phyloP scores from a whole-genome alignment of 2,888 invertebrate species.

The Idaea dimidiata region DNA sequence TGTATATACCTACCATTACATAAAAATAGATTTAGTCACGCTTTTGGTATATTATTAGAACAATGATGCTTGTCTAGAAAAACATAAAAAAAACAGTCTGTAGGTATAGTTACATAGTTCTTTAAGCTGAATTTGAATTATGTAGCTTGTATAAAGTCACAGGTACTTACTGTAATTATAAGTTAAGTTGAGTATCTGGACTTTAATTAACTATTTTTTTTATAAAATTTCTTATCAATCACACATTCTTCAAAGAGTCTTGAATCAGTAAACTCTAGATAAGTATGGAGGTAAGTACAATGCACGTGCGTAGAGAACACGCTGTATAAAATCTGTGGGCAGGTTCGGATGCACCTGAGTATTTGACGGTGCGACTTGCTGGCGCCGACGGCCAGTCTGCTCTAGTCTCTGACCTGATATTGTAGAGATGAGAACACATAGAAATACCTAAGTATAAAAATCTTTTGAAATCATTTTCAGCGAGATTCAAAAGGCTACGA shows the following conservation, averaged over 20 bases:
- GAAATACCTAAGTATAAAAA: conserved; percentile 21
- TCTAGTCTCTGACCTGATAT: conserved; percentile 48
- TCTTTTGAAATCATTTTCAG: too few relatives aligned
- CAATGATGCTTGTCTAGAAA: background rate
- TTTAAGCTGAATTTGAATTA: background rate
- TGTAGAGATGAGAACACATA: conserved; percentile 32
- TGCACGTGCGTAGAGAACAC: conserved; percentile 33
- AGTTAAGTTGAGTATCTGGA: too few relatives aligned
- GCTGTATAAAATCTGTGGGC: conserved; percentile 70
- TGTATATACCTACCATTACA: background rate
- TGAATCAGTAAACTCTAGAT: background rate
- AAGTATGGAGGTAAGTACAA: background rate
- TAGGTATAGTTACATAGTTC: background rate
- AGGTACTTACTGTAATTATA: too few relatives aligned
- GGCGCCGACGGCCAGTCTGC: conserved; percentile 78
- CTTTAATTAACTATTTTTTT: too few relatives aligned
- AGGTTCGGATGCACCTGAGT: conserved; percentile 84
- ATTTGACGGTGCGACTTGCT: conserved; percentile 83
- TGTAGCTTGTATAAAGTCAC: too few relatives aligned
- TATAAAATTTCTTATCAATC: background rate
- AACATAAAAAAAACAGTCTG: background rate
- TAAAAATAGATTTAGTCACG: background rate
- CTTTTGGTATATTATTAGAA: conserved; percentile 8
- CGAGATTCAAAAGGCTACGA: too few relatives aligned
- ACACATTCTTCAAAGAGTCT: background rate